These are phyloP conservation scores for Xestoiulus laeticollis DNA, from an alignment of 2,888 invertebrate genomes.

Conservation along the genomic window DNA sequence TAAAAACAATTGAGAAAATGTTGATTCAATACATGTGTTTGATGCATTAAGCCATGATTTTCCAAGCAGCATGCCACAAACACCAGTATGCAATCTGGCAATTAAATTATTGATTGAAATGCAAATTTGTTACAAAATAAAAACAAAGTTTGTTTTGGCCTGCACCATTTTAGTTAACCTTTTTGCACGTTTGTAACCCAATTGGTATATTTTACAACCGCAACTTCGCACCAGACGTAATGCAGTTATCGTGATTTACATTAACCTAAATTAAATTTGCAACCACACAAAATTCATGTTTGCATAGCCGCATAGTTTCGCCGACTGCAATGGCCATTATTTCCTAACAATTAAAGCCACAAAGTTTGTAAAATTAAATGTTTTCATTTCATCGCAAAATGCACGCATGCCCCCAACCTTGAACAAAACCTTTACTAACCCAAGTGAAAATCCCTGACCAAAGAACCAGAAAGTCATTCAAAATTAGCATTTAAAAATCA, in stretches of 20 bases:
- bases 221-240: background rate
- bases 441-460: background rate
- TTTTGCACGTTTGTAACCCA: background rate
- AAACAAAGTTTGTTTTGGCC: background rate
- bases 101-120: background rate
- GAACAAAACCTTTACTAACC: background rate
- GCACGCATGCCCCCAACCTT: background rate
- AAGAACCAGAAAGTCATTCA: background rate
- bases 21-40: background rate
- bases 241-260: background rate
- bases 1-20: background rate
- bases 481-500: background rate
- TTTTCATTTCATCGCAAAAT: background rate
- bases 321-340: background rate
- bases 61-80: background rate
- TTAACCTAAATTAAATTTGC: background rate
- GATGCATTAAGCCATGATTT: background rate
- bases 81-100: background rate
- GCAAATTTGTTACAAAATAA: background rate
- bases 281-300: background rate
- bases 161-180: background rate
- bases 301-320: background rate
- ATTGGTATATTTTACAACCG: background rate
- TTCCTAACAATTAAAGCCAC: background rate
- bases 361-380: background rate